Conservation (phyloP, 2,888 invertebrate species). For the Cordilura impudica region DNA sequence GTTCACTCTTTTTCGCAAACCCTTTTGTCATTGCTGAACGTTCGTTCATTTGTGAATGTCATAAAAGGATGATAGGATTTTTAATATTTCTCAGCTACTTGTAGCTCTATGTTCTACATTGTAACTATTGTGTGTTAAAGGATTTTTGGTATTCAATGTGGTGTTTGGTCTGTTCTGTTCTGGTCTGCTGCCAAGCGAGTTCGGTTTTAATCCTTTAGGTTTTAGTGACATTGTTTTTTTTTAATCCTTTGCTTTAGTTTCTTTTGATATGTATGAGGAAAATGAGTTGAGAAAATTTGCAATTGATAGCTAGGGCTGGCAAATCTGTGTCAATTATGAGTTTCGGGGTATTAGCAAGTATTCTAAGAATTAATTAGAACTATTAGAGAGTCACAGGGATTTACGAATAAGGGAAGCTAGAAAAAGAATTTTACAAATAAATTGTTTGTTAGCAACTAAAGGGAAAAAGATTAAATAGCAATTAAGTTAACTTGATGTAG, state of each 20-base stretch:
- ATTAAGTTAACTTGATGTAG: neutral
- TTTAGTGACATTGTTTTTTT: neutral
- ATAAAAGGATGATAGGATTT: conserved; percentile 54
- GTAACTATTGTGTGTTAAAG: conserved; percentile 39
- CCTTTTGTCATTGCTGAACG: conserved; percentile 29
- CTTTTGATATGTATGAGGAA: conserved; percentile 1
- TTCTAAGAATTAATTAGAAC: conserved; percentile 57
- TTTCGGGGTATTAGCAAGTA: conserved; percentile 52
- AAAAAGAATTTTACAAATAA: neutral
- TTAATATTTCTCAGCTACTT: conserved; percentile 53
- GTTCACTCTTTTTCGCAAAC: conserved; percentile 17
- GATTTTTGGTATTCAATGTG: conserved; percentile 49
- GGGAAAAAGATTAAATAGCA: neutral
- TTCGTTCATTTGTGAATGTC: neutral
- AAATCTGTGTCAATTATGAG: conserved; percentile 57
- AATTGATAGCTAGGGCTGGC: conserved; percentile 15
- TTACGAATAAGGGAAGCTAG: neutral
- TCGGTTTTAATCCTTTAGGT: conserved; percentile 41
- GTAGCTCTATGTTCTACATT: conserved; percentile 24
- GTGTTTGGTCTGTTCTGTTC: conserved; percentile 23
- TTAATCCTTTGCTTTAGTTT: conserved; percentile 45
- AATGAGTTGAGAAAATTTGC: conserved; percentile 29
- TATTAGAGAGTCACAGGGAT: conserved; percentile 48
- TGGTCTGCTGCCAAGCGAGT: conserved; percentile 28
- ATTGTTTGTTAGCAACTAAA: neutral